Evolutionary conservation across 2,797 vertebrate genomes (phyloP).

Genomic region (Poecilia gillii): DNA sequence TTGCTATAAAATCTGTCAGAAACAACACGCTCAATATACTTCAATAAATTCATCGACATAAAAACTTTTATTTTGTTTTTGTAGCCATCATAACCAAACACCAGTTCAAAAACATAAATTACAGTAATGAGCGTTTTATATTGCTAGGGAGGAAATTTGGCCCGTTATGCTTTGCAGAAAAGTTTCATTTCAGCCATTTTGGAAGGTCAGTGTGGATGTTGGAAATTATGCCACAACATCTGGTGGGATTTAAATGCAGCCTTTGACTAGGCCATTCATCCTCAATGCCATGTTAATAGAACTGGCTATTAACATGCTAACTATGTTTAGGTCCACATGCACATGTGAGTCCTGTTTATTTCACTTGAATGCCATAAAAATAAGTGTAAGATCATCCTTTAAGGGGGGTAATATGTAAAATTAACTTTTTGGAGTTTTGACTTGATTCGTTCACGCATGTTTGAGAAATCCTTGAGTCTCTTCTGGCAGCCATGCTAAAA

Average conservation of each 20-base stretch:
- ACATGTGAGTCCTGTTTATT: no score
- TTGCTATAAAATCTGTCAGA: background rate
- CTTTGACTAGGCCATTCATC: background rate
- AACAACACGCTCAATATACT: background rate
- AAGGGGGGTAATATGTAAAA: no score
- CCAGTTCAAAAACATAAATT: background rate
- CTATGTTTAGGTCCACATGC: no score
- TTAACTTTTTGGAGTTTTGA: no score
- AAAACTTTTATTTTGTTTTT: background rate
- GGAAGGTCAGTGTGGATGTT: background rate
- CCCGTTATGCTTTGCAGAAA: background rate
- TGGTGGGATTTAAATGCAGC: background rate
- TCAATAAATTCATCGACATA: background rate
- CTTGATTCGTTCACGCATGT: no score
- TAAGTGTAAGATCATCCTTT: no score
- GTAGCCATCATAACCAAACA: conserved; percentile 4
- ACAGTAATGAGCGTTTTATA: background rate
- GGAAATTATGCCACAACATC: background rate
- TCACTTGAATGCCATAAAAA: no score
- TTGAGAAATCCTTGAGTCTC: no score
- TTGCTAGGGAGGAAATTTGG: background rate
- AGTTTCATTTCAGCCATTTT: background rate
- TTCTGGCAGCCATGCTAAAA: no score
- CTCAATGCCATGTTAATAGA: no score
- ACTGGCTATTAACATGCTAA: no score